Conservation (phyloP, 1,140 invertebrate species). For the Eulimnadia texana region DNA sequence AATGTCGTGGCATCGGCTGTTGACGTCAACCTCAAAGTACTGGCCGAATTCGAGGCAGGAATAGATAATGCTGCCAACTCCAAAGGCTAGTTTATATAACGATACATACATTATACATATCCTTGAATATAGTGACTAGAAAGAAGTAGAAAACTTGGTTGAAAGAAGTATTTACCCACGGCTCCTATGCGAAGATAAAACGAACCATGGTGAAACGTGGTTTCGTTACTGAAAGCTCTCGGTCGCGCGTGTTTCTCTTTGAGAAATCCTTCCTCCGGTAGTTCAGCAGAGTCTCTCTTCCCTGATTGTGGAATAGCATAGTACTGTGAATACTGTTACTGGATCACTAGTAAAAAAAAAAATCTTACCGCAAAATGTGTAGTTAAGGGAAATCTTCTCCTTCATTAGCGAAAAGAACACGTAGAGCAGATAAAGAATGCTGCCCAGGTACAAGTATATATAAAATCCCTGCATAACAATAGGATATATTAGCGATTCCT, state of each 20-base stretch:
- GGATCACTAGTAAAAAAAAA: neutral
- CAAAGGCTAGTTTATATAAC: slow-evolving; percentile 38
- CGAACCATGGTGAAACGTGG: slow-evolving; percentile 25
- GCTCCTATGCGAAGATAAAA: slow-evolving; percentile 36
- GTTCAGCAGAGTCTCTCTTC: too few species aligned
- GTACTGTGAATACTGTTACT: too few species aligned
- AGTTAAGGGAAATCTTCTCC: slow-evolving; percentile 30
- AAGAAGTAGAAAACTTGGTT: too few species aligned
- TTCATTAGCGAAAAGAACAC: slow-evolving; percentile 56
- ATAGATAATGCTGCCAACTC: slow-evolving; percentile 51
- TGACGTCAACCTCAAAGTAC: slow-evolving; percentile 40
- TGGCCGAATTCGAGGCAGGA: slow-evolving; percentile 48
- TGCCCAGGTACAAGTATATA: slow-evolving; percentile 60
- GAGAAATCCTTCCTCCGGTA: neutral
- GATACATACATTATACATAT: neutral
- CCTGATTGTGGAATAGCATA: too few species aligned
- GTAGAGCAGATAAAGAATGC: slow-evolving; percentile 62
- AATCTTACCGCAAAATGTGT: too few species aligned
- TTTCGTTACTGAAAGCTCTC: slow-evolving; percentile 1
- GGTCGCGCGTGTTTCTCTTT: neutral
- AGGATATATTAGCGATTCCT: slow-evolving; percentile 6
- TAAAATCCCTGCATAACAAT: slow-evolving; percentile 55
- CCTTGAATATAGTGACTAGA: too few species aligned
- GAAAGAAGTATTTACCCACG: slow-evolving; percentile 26
- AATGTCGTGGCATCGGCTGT: slow-evolving; percentile 37